Evolutionary conservation across 2,888 invertebrate species (phyloP).

Genomic region (Oxytorus armatus): DNA sequence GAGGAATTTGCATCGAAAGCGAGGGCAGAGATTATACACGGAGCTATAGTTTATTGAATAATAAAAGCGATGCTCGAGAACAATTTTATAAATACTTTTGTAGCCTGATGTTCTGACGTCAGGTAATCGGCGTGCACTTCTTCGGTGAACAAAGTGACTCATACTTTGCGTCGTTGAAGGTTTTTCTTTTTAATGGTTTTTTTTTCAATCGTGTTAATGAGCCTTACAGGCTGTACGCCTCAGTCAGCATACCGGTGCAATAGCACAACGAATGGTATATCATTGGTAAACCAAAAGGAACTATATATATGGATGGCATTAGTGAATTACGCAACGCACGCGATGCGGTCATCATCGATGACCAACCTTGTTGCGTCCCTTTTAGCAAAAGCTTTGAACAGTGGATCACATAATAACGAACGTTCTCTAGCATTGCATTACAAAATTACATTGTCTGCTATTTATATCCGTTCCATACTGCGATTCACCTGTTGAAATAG

Average conservation of each 20-base stretch:
- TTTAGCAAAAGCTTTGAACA: constrained; percentile 42
- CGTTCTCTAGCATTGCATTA: constrained; percentile 27
- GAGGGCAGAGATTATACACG: constrained; percentile 31
- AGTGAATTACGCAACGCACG: constrained; percentile 66
- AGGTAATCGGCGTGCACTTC: constrained; percentile 3
- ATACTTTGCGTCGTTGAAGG: constrained; percentile 23
- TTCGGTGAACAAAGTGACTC: constrained; percentile 41
- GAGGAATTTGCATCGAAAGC: constrained; percentile 40
- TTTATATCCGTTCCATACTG: background rate
- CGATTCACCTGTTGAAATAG: constrained; percentile 25
- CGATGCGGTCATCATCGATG: constrained; percentile 66
- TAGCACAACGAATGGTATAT: background rate
- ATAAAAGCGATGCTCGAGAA: background rate
- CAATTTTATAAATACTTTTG: constrained; percentile 7
- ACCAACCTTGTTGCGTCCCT: constrained; percentile 40
- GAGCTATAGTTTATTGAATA: background rate
- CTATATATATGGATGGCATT: background rate
- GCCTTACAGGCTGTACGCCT: constrained; percentile 21
- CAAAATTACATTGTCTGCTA: background rate
- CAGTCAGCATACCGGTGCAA: constrained; percentile 5
- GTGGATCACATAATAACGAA: constrained; percentile 20
- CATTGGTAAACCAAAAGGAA: background rate
- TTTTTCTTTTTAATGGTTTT: constrained; percentile 17
- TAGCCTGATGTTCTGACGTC: constrained; percentile 2
- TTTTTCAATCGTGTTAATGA: constrained; percentile 51